Percentiles rank a stretch among this genome's conserved stretches.
Conservation (phyloP, 2,113 vertebrate species). For the Anoura caudifer region DNA sequence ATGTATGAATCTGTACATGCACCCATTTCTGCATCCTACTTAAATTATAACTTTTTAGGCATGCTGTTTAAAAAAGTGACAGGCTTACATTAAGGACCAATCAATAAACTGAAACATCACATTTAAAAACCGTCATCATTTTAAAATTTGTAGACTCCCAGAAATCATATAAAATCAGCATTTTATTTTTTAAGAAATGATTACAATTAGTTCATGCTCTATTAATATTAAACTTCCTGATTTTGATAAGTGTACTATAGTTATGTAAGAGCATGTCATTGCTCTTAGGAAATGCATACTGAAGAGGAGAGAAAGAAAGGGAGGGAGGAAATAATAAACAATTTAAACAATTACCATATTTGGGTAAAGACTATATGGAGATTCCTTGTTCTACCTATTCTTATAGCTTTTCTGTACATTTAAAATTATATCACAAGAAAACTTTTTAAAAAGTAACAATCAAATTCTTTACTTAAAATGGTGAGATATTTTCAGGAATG, state of each 20-base stretch:
- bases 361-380: background rate
- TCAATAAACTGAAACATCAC: constrained; percentile 48
- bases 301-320: background rate
- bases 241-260: background rate
- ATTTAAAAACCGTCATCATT: constrained; percentile 48
- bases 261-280: background rate
- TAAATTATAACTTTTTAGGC: background rate
- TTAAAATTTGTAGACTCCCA: constrained; percentile 32
- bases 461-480: background rate
- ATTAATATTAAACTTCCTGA: background rate
- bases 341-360: background rate
- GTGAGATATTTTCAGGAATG: background rate
- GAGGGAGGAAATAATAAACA: background rate
- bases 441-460: background rate
- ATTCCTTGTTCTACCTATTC: background rate
- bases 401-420: background rate
- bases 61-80: constrained; percentile 46
- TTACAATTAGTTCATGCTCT: background rate
- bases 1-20: background rate
- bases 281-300: background rate
- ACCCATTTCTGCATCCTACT: background rate
- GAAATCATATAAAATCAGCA: constrained; percentile 20
- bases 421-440: constrained; percentile 6
- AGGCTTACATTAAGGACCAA: constrained; percentile 55
- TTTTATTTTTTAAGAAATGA: constrained; percentile 33